phyloP scores from a whole-genome alignment of 2,888 invertebrate species.

The Desoria tigrina region DNA sequence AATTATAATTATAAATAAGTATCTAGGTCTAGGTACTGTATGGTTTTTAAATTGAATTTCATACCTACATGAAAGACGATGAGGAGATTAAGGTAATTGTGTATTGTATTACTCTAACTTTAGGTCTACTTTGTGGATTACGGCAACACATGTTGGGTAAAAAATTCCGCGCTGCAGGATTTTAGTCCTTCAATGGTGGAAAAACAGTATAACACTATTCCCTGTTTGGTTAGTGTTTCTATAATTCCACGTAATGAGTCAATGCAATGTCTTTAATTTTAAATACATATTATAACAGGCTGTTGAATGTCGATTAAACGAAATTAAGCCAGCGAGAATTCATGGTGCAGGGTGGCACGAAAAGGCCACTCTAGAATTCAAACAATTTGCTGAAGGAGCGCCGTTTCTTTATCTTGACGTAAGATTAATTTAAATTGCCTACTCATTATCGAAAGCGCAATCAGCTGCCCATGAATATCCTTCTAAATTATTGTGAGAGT shows the following conservation, averaged over 20 bases:
- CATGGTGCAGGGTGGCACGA: constrained; percentile 46
- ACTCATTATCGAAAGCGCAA: not conserved
- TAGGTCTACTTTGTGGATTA: constrained; percentile 79
- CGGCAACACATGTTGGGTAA: constrained; percentile 63
- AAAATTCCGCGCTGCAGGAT: constrained; percentile 22
- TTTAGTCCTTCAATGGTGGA: constrained; percentile 31
- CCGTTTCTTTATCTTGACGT: constrained; percentile 26
- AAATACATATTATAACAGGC: constrained; percentile 32
- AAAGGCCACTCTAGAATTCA: constrained; percentile 32
- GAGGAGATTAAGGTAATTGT: constrained; percentile 7
- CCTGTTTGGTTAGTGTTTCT: constrained; percentile 40
- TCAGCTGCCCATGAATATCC: not conserved
- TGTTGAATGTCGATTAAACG: constrained; percentile 47
- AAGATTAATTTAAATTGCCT: not conserved
- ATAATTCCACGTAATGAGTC: constrained; percentile 5
- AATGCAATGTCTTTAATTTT: not conserved
- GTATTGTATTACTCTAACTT: constrained; percentile 36
- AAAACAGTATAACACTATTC: constrained; percentile 1
- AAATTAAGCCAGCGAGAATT: constrained; percentile 44
- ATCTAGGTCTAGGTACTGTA: not conserved
- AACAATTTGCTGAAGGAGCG: constrained; percentile 30
- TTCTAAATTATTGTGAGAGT: no score
- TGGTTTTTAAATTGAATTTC: no score
- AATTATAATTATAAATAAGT: no score
- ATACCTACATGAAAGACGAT: no score